A percentile compares a stretch with the other conserved stretches of the same genome.
phyloP scores from a whole-genome alignment of 1,140 invertebrate species.

The Platorchestia sp. region DNA sequence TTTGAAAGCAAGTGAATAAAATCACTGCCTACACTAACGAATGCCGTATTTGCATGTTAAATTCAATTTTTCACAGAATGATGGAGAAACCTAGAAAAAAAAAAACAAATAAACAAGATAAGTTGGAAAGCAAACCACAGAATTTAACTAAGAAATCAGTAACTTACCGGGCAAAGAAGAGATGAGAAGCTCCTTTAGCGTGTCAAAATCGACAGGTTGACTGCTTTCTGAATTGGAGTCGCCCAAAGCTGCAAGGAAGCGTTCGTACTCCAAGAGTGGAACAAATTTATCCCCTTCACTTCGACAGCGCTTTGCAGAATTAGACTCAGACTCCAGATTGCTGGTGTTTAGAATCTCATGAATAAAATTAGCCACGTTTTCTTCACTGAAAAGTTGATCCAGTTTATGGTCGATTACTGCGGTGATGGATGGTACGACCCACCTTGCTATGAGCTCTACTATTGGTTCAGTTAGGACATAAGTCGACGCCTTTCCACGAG shows the following conservation, averaged over 20 bases:
- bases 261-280: background rate
- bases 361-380: slow-evolving; percentile 10
- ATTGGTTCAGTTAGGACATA: background rate
- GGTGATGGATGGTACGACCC: slow-evolving; percentile 30
- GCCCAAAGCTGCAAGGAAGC: background rate
- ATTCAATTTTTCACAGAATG: no score
- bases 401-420: background rate
- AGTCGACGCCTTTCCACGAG: background rate
- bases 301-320: background rate
- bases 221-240: background rate
- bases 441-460: background rate
- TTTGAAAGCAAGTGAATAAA: no score
- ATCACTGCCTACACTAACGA: no score
- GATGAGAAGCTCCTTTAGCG: background rate
- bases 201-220: background rate
- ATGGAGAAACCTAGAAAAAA: no score
- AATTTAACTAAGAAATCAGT: background rate
- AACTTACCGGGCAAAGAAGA: background rate
- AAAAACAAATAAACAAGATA: background rate
- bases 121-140: background rate
- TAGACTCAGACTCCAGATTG: background rate
- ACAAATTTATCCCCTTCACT: background rate
- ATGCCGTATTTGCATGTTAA: no score
- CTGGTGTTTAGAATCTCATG: background rate
- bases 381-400: slow-evolving; percentile 3